Conservation (phyloP, 2,888 invertebrate species). For the Ferrisia virgata region DNA sequence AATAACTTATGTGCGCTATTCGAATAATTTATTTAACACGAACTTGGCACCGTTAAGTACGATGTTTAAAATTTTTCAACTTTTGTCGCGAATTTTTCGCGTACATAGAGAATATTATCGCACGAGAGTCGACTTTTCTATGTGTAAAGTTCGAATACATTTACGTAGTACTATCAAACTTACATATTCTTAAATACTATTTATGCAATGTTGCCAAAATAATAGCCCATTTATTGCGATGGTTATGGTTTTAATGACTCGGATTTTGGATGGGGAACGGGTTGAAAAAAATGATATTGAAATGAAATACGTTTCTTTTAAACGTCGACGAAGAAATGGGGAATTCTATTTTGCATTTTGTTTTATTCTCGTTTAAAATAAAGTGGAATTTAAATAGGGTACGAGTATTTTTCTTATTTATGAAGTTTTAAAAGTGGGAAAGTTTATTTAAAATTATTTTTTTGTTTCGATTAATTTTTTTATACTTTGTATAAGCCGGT, state of each 20-base stretch:
- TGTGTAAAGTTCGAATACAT: neutral
- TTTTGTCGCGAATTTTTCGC: slow-evolving; percentile 27
- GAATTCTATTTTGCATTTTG: neutral
- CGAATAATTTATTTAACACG: slow-evolving; percentile 27
- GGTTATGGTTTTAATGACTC: neutral
- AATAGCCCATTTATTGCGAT: neutral
- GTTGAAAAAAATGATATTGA: neutral
- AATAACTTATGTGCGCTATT: slow-evolving; percentile 30
- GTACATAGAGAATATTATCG: neutral
- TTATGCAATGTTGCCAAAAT: neutral
- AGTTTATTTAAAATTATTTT: too few relatives aligned
- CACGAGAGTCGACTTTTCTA: neutral
- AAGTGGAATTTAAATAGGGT: neutral
- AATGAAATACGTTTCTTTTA: neutral
- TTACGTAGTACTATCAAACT: neutral
- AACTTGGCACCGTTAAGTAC: slow-evolving; percentile 19
- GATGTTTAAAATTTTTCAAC: slow-evolving; percentile 4
- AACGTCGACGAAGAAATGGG: neutral
- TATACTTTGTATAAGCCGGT: neutral
- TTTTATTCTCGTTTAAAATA: neutral
- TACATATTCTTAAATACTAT: too few relatives aligned
- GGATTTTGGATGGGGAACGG: neutral
- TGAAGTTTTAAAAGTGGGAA: neutral
- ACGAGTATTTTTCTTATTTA: neutral
- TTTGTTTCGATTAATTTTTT: neutral